A percentile compares a stretch with the other conserved stretches of the same genome.
These are phyloP conservation scores for Fregetta grallaria DNA, from an alignment of 2,113 vertebrate genomes.

Conservation along the genomic window DNA sequence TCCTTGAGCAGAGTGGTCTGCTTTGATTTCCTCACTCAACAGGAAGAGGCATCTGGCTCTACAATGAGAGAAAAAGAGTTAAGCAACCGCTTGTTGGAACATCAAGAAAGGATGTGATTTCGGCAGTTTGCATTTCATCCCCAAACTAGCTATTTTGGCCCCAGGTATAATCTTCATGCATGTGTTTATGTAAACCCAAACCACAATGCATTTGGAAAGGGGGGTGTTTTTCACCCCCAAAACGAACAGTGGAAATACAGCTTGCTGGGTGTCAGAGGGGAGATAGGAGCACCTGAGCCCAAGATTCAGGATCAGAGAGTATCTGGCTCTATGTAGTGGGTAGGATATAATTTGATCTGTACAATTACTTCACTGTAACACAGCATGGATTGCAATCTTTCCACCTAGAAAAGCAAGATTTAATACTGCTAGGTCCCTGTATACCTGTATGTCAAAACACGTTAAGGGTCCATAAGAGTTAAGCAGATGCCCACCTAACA, in stretches of 20 bases:
- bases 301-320: neutral
- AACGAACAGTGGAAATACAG: neutral
- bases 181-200: neutral
- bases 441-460: neutral
- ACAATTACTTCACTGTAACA: neutral
- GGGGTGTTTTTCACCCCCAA: neutral
- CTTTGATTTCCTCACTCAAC: neutral
- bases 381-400: neutral
- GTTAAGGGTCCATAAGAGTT: neutral
- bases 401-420: neutral
- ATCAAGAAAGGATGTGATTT: neutral
- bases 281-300: neutral
- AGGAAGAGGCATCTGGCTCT: neutral
- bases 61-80: rapidly evolving
- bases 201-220: neutral
- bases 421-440: neutral
- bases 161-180: neutral
- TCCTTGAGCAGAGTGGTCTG: neutral
- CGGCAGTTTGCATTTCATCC: neutral
- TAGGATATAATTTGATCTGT: neutral
- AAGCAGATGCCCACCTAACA: neutral
- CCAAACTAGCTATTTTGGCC: neutral
- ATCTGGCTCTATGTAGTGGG: neutral
- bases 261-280: neutral
- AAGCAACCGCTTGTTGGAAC: neutral